These are phyloP conservation scores for Callyntrura guangdongensis DNA, from an alignment of 2,888 invertebrate genomes.

Conservation along the genomic window DNA sequence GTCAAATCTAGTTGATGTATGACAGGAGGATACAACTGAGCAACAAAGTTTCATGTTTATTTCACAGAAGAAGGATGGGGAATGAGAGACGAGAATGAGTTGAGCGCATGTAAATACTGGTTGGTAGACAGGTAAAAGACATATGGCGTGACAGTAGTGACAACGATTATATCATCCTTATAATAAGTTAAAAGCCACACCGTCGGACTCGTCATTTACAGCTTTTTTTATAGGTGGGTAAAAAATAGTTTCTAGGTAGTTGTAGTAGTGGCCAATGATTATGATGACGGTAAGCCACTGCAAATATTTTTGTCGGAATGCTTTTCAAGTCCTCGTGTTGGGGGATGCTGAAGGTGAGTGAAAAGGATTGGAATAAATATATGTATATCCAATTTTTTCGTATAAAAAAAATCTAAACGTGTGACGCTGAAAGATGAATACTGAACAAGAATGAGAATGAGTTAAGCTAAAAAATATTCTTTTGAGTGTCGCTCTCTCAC, in stretches of 20 bases:
- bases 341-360: neutral
- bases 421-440: constrained; percentile 6
- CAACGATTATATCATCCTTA: constrained; percentile 67
- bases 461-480: constrained; percentile 26
- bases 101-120: constrained; percentile 23
- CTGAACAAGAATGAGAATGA: neutral
- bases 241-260: neutral
- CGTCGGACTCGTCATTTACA: constrained; percentile 3
- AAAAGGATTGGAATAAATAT: neutral
- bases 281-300: constrained; percentile 39
- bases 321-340: constrained; percentile 21
- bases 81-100: neutral
- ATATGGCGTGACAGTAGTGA: constrained; percentile 72
- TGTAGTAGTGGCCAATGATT: neutral
- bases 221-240: neutral
- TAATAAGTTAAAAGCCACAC: constrained; percentile 21
- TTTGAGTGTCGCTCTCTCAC: constrained; percentile 8
- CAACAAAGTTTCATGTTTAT: neutral
- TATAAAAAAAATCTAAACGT: constrained; percentile 21
- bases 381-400: neutral
- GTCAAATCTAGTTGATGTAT: too few species aligned
- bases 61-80: neutral
- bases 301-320: constrained; percentile 45
- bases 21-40: too few species aligned
- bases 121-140: constrained; percentile 48